Evolutionary conservation across 1,140 invertebrate species (phyloP).

Genomic region (Formica selysi): DNA sequence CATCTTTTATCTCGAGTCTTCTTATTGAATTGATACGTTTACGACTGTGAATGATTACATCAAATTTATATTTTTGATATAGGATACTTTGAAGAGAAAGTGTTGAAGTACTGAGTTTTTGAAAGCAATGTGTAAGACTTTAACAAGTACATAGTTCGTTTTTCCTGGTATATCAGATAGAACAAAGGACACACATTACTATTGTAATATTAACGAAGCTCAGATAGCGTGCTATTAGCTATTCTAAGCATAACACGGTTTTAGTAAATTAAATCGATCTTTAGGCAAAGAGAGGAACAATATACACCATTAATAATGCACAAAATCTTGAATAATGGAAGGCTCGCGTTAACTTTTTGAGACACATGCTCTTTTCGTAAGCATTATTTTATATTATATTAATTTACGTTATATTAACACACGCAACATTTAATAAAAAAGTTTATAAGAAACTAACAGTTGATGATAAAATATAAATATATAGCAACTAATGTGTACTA

Average conservation of each 20-base stretch:
- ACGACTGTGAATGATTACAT: neutral
- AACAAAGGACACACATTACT: constrained; percentile 21
- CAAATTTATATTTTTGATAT: neutral
- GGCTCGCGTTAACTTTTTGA: neutral
- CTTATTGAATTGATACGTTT: neutral
- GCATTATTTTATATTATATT: neutral
- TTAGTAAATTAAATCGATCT: constrained; percentile 54
- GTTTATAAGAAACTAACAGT: neutral
- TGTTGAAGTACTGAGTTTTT: neutral
- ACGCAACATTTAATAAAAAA: neutral
- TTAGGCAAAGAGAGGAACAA: constrained; percentile 1
- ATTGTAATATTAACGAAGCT: constrained; percentile 34
- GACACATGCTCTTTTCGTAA: neutral
- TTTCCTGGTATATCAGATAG: neutral
- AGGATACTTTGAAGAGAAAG: neutral
- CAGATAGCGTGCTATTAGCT: constrained; percentile 22
- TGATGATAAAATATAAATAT: too few relatives aligned
- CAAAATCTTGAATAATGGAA: constrained; percentile 7
- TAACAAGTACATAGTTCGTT: neutral
- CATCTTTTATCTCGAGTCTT: constrained; percentile 13
- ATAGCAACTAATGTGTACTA: too few relatives aligned
- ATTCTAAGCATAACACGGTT: neutral
- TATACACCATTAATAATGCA: constrained; percentile 34
- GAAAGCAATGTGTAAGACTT: neutral
- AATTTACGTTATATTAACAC: too few relatives aligned